Conservation (phyloP, 2,113 vertebrate species). For the Nycticorax nycticorax region DNA sequence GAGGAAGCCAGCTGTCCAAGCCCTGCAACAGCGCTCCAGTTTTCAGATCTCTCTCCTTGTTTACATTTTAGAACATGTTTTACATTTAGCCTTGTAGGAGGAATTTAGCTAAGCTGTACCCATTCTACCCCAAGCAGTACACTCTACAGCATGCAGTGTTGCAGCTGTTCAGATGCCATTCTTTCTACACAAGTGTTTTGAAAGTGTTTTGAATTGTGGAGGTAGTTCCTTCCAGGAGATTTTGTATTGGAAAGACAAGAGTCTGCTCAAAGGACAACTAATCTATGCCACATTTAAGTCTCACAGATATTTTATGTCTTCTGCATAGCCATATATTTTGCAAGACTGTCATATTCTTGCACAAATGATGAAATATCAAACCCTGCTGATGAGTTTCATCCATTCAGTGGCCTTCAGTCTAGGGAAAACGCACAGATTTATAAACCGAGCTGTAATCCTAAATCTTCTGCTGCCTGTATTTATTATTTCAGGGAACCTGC, state of each 20-base stretch:
- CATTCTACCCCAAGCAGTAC: background rate
- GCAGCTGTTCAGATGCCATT: background rate
- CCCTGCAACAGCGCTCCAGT: background rate
- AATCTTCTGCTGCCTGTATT: conserved; percentile 12
- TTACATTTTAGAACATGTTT: background rate
- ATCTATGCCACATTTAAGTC: background rate
- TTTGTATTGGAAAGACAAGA: background rate
- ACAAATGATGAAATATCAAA: background rate
- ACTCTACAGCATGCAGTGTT: background rate
- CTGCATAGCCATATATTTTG: background rate
- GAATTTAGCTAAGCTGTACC: background rate
- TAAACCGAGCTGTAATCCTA: background rate
- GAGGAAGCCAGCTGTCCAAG: background rate
- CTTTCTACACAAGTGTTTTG: background rate
- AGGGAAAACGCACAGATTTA: background rate
- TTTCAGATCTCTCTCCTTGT: background rate
- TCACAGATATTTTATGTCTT: background rate
- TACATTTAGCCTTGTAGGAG: background rate
- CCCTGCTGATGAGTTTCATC: background rate
- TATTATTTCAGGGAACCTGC: background rate
- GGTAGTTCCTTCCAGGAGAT: background rate
- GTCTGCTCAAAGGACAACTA: background rate
- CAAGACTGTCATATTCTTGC: background rate
- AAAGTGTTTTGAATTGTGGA: background rate
- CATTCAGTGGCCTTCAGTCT: background rate